Base-by-base conservation (phyloP, 2,113 vertebrate species). In the Amblyopsis rosae region DNA sequence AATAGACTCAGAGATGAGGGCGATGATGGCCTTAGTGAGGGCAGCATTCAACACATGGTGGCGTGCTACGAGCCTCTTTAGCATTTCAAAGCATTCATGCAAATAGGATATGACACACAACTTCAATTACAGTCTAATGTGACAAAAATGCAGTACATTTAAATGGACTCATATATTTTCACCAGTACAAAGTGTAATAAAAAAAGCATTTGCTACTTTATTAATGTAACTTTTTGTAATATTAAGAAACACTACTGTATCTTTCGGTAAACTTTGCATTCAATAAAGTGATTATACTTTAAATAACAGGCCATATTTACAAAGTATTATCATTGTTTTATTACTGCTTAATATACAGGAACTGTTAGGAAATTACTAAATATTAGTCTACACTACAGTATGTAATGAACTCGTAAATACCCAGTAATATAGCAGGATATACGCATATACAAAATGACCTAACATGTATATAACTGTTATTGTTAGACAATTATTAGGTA, bases 21-120 rank as follows among this genome's bases (percentile, higher is more conserved):
- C 56, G 68, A 65, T 47, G 35, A 32, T 68, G 76, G 68, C 55
- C 77, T 54, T 58, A 75, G 62, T 72, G 70, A 77, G 77, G 65
- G 65, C 71, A 45, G 77, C 75, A 70, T 69, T 79, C 69, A 84
- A 72, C 60, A 59, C 56, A 32, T 26, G 26, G 66, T 35, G 59
- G 59, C 19, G 8, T 59, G 3, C 59, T 46, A 53, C 70, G 71
- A 65, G 60, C 63, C 82, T 76, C 8, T 80, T 91, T 90, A 89
- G 82, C 88, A 91, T 87, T 88, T 91, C 87, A 91, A 91, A 89
- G 82, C 64, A 15, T 66, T 72, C 60, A 41, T 63, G 73, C 59
- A 70, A 51, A 67, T 8, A 0, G 45, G 35, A 61, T 49, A 59
- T 68, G 61, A 59, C 70, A 62, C 70, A 75, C 53, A 2, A 71